phyloP scores from a whole-genome alignment of 2,113 vertebrate species.

The Drymodes brunneopygia region DNA sequence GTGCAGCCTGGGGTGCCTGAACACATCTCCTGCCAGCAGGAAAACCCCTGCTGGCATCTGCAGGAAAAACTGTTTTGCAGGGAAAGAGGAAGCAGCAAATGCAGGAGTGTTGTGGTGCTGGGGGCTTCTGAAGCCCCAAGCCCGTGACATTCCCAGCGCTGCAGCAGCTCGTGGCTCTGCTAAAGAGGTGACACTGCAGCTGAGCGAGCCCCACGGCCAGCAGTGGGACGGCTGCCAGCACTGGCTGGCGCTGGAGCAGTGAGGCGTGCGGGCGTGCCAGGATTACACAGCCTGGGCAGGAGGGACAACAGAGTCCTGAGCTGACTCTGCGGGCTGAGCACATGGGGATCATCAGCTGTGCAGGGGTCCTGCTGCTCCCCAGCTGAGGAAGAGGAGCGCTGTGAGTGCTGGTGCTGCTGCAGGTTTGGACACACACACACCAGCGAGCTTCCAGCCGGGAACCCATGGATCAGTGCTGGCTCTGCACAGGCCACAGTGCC shows the following conservation, averaged over 20 bases:
- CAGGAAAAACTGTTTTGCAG: not conserved
- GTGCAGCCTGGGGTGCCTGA: not conserved
- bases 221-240: not conserved
- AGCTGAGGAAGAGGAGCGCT: not conserved
- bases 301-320: not conserved
- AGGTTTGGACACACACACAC: not conserved
- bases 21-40: not conserved
- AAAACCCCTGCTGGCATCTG: not conserved
- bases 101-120: fast-evolving
- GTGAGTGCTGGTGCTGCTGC: not conserved
- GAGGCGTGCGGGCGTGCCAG: not conserved
- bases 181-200: not conserved
- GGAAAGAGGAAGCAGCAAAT: not conserved
- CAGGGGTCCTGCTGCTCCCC: not conserved
- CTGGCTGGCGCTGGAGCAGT: not conserved
- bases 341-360: not conserved
- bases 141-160: not conserved
- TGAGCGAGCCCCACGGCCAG: fast-evolving
- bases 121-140: not conserved
- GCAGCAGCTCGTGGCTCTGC: not conserved
- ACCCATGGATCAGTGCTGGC: fast-evolving
- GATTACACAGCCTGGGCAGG: not conserved
- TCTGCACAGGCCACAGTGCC: not conserved
- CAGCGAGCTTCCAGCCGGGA: not conserved
- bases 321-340: fast-evolving